These are phyloP conservation scores for Trichopoda pennipes DNA, from an alignment of 2,888 invertebrate species.

Conservation along the genomic window DNA sequence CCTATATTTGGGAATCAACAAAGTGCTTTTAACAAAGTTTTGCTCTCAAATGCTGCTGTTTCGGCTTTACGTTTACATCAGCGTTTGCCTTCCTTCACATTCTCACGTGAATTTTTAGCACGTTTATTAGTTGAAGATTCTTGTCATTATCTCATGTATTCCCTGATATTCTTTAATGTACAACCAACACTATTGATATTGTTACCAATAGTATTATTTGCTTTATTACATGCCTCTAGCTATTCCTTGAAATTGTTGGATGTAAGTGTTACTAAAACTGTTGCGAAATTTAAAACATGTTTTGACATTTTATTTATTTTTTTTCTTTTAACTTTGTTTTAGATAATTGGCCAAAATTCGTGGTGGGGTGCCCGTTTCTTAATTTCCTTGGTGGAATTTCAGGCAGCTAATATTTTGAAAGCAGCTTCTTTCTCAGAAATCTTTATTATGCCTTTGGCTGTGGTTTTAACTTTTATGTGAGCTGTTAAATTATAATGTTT, in stretches of 20 bases:
- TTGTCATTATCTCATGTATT: conserved; percentile 97
- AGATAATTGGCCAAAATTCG: conserved; percentile 95
- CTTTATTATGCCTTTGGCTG: conserved; percentile 91
- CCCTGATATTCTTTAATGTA: conserved; percentile 95
- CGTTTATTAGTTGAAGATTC: conserved; percentile 93
- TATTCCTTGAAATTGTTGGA: conserved; percentile 94
- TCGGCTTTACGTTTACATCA: conserved; percentile 97
- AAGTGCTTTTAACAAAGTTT: conserved; percentile 93
- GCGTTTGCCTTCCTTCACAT: conserved; percentile 90
- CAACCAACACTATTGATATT: conserved; percentile 94
- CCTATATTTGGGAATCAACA: conserved; percentile 91
- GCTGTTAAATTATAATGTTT: too few species aligned
- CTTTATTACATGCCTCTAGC: conserved; percentile 94
- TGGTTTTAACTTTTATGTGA: conserved; percentile 92
- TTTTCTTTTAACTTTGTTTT: conserved; percentile 72
- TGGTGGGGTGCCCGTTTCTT: conserved; percentile 93
- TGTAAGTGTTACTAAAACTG: conserved; percentile 85
- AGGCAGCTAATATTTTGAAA: conserved; percentile 93
- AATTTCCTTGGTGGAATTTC: conserved; percentile 93
- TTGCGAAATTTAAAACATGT: neutral
- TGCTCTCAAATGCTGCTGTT: conserved; percentile 96
- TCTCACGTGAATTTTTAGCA: conserved; percentile 91
- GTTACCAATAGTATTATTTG: conserved; percentile 94
- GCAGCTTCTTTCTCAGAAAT: conserved; percentile 97
- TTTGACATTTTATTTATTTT: neutral